Evolutionary conservation across 2,888 invertebrate genomes (phyloP), one percentile per base, ranked within the genome.

Genomic region (Notodromas monacha): DNA sequence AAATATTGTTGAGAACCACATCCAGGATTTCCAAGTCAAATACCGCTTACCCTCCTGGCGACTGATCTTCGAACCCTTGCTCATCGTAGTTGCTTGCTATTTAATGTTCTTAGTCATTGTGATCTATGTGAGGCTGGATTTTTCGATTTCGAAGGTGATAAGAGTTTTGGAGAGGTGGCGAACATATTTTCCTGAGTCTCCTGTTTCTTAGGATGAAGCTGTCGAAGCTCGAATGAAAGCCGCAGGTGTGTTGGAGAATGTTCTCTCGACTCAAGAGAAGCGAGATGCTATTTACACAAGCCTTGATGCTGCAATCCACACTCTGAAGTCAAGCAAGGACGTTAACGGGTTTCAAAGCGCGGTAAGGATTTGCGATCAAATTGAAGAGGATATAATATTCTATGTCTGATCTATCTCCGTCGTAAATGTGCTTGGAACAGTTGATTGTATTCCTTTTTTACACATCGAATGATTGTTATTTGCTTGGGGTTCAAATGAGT

Each of bases 1-100:
- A 12, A 84, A 89, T 54, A 54, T 96, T 35, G 79, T 86, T 1
- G 86, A 92, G 45, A 73, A 74, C 45, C 96, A 96, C 46, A 92
- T 92, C 43, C 73, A 81, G 50, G 74, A 79, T 49, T 74, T 96
- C 47, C 69, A 73, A 50, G 53, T 86, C 26, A 64, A 66, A 36
- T 92, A 89, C 49, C 66, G 63, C 39, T 89, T 79, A 61, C 67
- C 74, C 16, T 63, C 69, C 39, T 47, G 69, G 28, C 54, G 74
- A 15, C 65, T 96, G 64, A 54, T 92, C 26, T 76, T 79, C 45
- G 92, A 99, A 48, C 96, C 96, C 0, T 47, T 89, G 26, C 53
- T 92, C 31, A 68, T 89, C 15, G 68, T 79, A 35, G 57, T 63
- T 14, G 84, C 81, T 41, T 63, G 96, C 38, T 81, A 76, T 48